Conservation (phyloP, 2,888 invertebrate species). For the Tridacna crocea region DNA sequence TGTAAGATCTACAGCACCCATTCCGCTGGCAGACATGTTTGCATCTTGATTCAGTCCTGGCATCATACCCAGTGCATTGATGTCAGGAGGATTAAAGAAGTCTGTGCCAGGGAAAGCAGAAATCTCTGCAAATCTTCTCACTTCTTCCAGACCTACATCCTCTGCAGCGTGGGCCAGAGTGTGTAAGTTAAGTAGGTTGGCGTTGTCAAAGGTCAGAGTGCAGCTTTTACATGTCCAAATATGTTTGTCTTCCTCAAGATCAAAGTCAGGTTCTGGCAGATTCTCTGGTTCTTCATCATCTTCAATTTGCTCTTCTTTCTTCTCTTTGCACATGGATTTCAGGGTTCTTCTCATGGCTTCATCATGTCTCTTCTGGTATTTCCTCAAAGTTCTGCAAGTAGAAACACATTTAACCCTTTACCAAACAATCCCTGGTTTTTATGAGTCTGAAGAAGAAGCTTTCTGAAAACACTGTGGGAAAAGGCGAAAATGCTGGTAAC, state of each 20-base stretch:
- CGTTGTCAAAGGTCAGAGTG: constrained; percentile 83
- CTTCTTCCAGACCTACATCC: constrained; percentile 81
- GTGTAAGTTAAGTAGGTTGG: constrained; percentile 86
- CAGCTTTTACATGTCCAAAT: constrained; percentile 73
- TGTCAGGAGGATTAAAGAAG: constrained; percentile 4
- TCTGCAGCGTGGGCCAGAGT: constrained; percentile 85
- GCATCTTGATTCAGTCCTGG: background rate
- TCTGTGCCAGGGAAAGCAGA: constrained; percentile 7
- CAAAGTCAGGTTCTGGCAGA: background rate
- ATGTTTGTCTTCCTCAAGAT: constrained; percentile 70
- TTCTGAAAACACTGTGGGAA: background rate
- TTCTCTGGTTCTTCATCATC: background rate
- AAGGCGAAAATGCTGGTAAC: background rate
- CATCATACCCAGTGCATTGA: background rate
- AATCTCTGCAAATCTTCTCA: constrained; percentile 49
- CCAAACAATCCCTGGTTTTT: too few species aligned
- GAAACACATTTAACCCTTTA: background rate
- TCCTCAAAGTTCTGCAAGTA: constrained; percentile 75
- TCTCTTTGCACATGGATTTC: constrained; percentile 81
- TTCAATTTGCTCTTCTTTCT: constrained; percentile 78
- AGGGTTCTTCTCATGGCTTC: constrained; percentile 77
- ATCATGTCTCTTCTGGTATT: constrained; percentile 78
- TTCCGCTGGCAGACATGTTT: constrained; percentile 8
- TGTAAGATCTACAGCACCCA: constrained; percentile 41
- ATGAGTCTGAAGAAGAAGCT: too few species aligned